phyloP scores from a whole-genome alignment of 2,888 invertebrate species.

The Dexiosoma caninum region DNA sequence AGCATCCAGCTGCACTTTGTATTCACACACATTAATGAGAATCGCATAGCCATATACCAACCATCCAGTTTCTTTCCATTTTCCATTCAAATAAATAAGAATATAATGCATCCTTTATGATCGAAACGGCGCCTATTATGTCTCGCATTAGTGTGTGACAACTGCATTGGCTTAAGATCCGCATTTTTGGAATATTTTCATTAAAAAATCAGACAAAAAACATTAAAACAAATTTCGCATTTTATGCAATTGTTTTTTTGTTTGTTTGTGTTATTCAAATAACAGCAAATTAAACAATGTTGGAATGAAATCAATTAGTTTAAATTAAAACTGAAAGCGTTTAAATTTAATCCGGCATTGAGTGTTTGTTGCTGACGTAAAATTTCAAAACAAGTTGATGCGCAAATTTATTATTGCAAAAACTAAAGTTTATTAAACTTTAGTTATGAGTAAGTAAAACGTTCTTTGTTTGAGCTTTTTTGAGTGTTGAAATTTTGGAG shows the following conservation, averaged over 20 bases:
- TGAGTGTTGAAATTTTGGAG: neutral
- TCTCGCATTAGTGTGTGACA: neutral
- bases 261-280: neutral
- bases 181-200: slow-evolving; percentile 1
- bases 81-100: slow-evolving; percentile 12
- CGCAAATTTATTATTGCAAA: neutral
- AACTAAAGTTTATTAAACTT: slow-evolving; percentile 1
- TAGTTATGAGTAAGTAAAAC: neutral
- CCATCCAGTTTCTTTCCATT: neutral
- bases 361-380: slow-evolving; percentile 22
- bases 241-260: neutral
- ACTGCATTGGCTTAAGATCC: slow-evolving; percentile 1
- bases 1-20: neutral
- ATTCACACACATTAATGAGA: neutral
- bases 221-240: neutral
- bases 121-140: neutral
- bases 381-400: slow-evolving; percentile 13
- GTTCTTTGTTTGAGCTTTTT: neutral
- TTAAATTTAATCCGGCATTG: neutral
- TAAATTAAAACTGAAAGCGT: slow-evolving; percentile 22
- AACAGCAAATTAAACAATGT: neutral
- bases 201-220: neutral
- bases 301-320: neutral
- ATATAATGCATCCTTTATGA: neutral
- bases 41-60: neutral